Percentiles rank a stretch among this genome's conserved stretches.
Evolutionary conservation across 2,113 vertebrate species (phyloP).

Genomic region (Oncorhynchus kisutch): DNA sequence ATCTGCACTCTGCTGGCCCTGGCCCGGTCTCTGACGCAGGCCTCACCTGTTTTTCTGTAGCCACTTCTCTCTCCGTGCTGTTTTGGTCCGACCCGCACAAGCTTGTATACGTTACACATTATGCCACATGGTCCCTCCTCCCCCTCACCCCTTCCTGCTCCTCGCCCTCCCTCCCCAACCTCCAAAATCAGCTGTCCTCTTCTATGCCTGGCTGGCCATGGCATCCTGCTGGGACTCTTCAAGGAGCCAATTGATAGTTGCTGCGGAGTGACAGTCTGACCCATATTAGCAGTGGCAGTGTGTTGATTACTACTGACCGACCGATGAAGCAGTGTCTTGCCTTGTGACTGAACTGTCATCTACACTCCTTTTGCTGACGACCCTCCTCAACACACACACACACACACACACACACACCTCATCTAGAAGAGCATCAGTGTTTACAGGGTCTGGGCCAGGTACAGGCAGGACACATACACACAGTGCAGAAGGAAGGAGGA

Average conservation of each 20-base stretch:
- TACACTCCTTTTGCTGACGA: slow-evolving; percentile 59
- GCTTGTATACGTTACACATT: slow-evolving; percentile 19
- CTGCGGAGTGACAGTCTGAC: slow-evolving; percentile 16
- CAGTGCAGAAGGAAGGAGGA: no score
- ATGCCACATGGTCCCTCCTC: slow-evolving; percentile 5
- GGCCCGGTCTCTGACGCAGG: no score
- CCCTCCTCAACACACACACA: not conserved
- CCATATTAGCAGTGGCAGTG: slow-evolving; percentile 29
- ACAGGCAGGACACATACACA: no score
- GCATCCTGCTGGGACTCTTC: not conserved
- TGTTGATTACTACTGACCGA: slow-evolving; percentile 24
- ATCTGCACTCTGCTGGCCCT: no score
- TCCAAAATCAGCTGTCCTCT: not conserved
- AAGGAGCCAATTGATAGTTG: slow-evolving; percentile 4
- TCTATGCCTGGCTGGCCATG: not conserved
- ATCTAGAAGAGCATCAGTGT: not conserved
- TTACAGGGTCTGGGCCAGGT: no score
- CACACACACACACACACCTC: not conserved
- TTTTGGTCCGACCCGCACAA: not conserved
- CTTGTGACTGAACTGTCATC: slow-evolving; percentile 38
- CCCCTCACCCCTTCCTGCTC: not conserved
- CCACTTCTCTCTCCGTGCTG: no score
- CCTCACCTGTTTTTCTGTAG: no score
- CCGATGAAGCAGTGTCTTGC: slow-evolving; percentile 25
- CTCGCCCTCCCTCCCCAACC: no score